Evolutionary conservation across 2,888 invertebrate genomes (phyloP).

Genomic region (Norana najaformis): DNA sequence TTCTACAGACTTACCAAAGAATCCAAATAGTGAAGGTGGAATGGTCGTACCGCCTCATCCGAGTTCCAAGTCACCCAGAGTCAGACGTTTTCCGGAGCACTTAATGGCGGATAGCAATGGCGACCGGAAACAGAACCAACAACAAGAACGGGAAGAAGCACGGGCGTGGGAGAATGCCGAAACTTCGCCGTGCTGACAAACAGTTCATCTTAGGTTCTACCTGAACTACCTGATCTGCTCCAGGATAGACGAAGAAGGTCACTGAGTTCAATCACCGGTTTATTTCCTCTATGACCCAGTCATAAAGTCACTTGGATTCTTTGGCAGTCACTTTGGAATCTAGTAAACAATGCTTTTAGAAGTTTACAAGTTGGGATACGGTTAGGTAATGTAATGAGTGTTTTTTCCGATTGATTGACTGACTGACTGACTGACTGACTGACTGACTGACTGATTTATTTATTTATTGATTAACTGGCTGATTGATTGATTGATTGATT

Average conservation of each 20-base stretch:
- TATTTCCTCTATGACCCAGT: background rate
- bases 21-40: background rate
- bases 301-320: background rate
- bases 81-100: background rate
- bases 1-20: background rate
- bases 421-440: background rate
- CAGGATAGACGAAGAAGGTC: background rate
- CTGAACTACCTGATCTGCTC: background rate
- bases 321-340: background rate
- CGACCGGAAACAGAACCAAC: background rate
- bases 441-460: background rate
- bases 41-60: background rate
- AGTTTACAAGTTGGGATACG: background rate
- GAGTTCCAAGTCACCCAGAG: background rate
- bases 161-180: slow-evolving; percentile 20
- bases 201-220: slow-evolving; percentile 8
- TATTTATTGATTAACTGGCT: too few species aligned
- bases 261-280: background rate
- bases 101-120: background rate
- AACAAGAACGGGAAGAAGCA: background rate
- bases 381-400: background rate
- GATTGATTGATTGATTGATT: too few species aligned
- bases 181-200: slow-evolving; percentile 16
- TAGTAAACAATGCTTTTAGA: background rate
- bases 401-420: background rate